Evolutionary conservation across 2,113 vertebrate genomes (phyloP), one percentile per base, ranked within the genome.

Genomic region (Zosterops hypoxanthus): DNA sequence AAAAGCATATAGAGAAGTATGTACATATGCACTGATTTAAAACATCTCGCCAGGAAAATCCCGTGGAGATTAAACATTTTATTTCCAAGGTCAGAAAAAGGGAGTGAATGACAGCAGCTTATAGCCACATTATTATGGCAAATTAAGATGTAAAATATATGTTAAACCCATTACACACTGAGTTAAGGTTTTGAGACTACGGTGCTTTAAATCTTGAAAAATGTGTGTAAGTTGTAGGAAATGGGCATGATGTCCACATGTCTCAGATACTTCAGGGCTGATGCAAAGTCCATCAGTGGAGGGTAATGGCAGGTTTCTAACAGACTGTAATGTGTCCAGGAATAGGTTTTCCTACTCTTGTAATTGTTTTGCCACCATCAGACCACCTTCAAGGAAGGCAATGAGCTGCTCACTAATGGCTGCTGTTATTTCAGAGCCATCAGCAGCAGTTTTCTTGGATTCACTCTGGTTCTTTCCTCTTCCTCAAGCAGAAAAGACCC

Each of bases 41-140:
- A 96, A 41, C 64, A 93, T 75, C 94, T 95, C n/a, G 82, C 94
- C 96, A 96, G 96, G 92, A 94, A 95, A 96, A 93, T 84, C 95
- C 95, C 77, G 1, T 84, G 92, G 96, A 96, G 94, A 96, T 96
- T 89, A 68, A 93, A 92, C 76, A 9, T 91, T 94, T 87, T 92
- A 82, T 94, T 96, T 95, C 90, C 91, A 94, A 86, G 95, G 93
- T 97, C 94, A 96, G 94, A 88, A 93, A 60, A 77, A 96, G 95
- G 92, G 94, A 94, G 84, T n/a, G n/a, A 95, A 78, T 90, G 94
- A 75, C 78, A 89, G 92, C 94, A 94, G 86, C 94, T 92, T 96
- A 88, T 22, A 85, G 95, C 91, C 83, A 84, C 90, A 34, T 86
- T 79, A 92, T 84, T 88, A 65, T 85, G 80, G 94, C 85, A 96